These are phyloP conservation scores for Oncorhynchus tshawytscha DNA, from an alignment of 2,113 vertebrate species.

Conservation along the genomic window DNA sequence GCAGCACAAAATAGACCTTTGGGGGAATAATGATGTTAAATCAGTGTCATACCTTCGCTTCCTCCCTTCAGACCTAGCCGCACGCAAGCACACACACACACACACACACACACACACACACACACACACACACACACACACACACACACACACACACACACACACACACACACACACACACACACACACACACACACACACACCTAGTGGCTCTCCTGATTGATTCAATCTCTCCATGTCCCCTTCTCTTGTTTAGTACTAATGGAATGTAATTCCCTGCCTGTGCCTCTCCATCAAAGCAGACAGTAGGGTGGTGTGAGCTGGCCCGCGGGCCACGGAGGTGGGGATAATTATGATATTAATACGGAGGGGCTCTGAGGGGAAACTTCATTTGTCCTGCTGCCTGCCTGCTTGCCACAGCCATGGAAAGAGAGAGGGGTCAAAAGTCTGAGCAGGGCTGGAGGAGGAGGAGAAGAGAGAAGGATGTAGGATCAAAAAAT, in stretches of 20 bases:
- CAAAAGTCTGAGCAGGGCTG: slow-evolving; percentile 63
- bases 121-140: too few relatives aligned
- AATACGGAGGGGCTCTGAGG: slow-evolving; percentile 64
- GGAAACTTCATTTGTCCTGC: slow-evolving; percentile 76
- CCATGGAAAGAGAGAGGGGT: slow-evolving; percentile 61
- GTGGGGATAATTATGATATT: slow-evolving; percentile 78
- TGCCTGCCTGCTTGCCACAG: slow-evolving; percentile 34
- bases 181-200: too few relatives aligned
- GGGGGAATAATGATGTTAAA: slow-evolving; percentile 39
- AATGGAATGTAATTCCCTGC: slow-evolving; percentile 76
- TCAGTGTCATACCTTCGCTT: slow-evolving; percentile 30
- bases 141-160: slow-evolving; percentile 16
- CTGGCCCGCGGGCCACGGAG: slow-evolving; percentile 58
- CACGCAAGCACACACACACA: slow-evolving; percentile 4
- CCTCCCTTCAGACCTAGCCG: neutral
- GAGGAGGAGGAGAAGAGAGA: slow-evolving; percentile 42
- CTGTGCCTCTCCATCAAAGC: slow-evolving; percentile 71
- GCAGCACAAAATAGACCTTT: slow-evolving; percentile 6
- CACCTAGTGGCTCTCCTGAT: slow-evolving; percentile 58
- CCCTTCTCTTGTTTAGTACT: slow-evolving; percentile 75
- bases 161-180: slow-evolving; percentile 7
- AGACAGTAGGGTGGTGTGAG: slow-evolving; percentile 59
- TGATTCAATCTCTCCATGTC: slow-evolving; percentile 68
- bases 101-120: too few relatives aligned
- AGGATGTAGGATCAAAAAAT: slow-evolving; percentile 62